Base-by-base conservation (phyloP, 2,888 invertebrate species). In the Autographa gamma region DNA sequence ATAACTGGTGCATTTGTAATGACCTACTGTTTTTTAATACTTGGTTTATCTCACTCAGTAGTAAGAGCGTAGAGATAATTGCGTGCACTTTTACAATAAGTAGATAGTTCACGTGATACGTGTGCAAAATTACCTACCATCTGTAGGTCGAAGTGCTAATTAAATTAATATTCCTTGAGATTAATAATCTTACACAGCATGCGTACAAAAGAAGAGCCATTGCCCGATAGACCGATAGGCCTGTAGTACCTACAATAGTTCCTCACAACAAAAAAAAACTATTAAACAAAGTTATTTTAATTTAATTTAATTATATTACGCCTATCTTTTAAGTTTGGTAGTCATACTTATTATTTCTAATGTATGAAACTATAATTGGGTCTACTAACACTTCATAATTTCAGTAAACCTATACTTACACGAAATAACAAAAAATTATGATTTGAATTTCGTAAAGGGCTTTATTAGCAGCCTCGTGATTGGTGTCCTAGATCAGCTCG, bases 401-500 rank as follows among this genome's bases (percentile, higher is more conserved):
- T 48, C 48, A 48, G 7, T 43, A 0, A 48, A 48, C n/a, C 48
- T n/a, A 48, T 48, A 48, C n/a, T 48, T 48, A 48, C 48, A 48
- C 48, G 14, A 48, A 43, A 48, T 48, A n/a, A 48, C 11, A 59
- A 25, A 54, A 52, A 41, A 5, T 32, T 32, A 34, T 54, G 48
- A 31, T 38, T 43, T 34, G 18, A 32, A 77, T 77, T 77, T 77
- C 81, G 78, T 74, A 69, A 74, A 79, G 68, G 59, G 54, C 61
- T 54, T 43, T 25, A 66, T 63, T 65, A 48, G 60, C 59, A 63
- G 69, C 60, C 66, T 66, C 63, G 58, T 63, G 67, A 76, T 67
- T 65, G 25, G 62, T 69, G 83, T 73, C 81, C 82, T 75, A 79
- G 66, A 71, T 71, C 43, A 62, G 60, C 71, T 67, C 32, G 38